These are phyloP conservation scores for Saccostrea echinata DNA, from an alignment of 1,140 invertebrate genomes.

Conservation along the genomic window DNA sequence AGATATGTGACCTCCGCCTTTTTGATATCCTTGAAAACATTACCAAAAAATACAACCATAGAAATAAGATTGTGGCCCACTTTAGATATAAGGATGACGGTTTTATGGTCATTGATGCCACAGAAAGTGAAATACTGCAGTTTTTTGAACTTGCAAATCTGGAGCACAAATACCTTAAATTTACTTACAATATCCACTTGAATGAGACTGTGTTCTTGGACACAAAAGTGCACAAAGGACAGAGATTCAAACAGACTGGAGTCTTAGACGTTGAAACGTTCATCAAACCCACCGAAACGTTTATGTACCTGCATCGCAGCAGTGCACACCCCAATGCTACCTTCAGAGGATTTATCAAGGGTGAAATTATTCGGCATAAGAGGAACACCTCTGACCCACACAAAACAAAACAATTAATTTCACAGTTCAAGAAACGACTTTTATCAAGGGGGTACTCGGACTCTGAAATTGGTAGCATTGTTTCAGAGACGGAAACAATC, in stretches of 20 bases:
- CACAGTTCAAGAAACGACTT: not conserved
- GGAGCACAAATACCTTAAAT: not conserved
- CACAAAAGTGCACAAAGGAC: not conserved
- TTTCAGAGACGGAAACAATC: not conserved
- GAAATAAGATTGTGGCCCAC: not conserved
- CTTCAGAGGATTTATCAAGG: constrained; percentile 10
- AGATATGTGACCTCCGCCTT: not conserved
- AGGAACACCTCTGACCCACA: not conserved
- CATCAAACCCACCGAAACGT: not conserved
- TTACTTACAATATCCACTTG: not conserved
- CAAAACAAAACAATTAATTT: not conserved
- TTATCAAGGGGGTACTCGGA: not conserved
- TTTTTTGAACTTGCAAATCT: not conserved
- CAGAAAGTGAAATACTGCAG: not conserved
- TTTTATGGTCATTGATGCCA: not conserved
- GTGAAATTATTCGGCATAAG: not conserved
- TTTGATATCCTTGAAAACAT: not conserved
- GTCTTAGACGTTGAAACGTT: not conserved
- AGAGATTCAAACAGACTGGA: not conserved
- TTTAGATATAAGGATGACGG: not conserved
- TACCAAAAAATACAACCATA: not conserved
- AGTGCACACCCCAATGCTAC: constrained; percentile 8
- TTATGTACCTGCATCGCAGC: constrained; percentile 1
- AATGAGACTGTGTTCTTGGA: not conserved
- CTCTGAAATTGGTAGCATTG: not conserved